Base-by-base conservation (phyloP, 1,140 invertebrate genomes). In the Pogonognathellus flavescens region DNA sequence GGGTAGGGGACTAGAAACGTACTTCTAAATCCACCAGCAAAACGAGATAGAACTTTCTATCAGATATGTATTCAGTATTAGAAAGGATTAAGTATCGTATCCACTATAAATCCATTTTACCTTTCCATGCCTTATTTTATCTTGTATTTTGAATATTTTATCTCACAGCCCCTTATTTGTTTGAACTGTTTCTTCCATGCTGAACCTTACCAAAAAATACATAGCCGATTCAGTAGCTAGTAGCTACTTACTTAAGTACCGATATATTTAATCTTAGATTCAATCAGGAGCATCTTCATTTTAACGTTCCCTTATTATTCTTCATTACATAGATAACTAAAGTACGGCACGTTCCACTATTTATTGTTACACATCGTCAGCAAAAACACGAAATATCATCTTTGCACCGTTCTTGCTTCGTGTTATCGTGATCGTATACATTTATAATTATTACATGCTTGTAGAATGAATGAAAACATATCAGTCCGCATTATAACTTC, bases 41-140 rank as follows among this genome's bases (percentile, higher is more conserved):
- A 76, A 50, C 31, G 25, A 76, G 31, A 76, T 50, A 76, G 16
- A 76, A 76, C 22, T 66, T 66, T 66, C 62, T 25, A 66, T 66
- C 62, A 66, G 62, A 66, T 66, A 66, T 66, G 62, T 66, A 31
- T 66, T 66, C 62, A 25, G 62, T 66, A 66, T 66, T 66, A 66
- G 20, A 66, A 66, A 66, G 62, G 62, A 66, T 66, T 66, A 66
- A 13, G 62, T 31, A 66, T 66, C 22, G 10, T 31, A 66, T 18
- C 20, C 14, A 13, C 20, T 31, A 60, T 5, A 14, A 66, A 66
- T 25, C 62, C 62, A 66, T 66, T 66, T 25, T 66, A 66, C 62
- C 62, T 66, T 66, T 31, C 22, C 62, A 31, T 66, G 25, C 31
- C n/a, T 60, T 60, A 18, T 25, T 66, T 25, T 66, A 13, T 66